These are phyloP conservation scores for Paramormyrops hopkinsi DNA, from an alignment of 2,797 vertebrate species.

Conservation along the genomic window DNA sequence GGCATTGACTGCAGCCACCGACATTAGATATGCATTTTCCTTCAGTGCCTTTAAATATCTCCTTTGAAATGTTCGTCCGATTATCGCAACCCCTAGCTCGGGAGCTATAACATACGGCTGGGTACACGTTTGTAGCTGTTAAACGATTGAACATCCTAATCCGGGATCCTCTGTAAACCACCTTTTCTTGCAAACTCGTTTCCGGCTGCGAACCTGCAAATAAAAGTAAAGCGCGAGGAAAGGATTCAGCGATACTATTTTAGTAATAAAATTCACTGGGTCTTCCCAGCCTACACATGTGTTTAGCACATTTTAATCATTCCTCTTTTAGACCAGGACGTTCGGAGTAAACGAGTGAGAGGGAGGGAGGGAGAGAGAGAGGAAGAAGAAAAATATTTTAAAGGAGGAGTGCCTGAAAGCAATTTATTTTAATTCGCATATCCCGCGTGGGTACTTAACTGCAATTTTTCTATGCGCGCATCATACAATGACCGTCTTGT, in stretches of 20 bases:
- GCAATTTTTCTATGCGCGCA: background rate
- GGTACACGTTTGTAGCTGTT: constrained; percentile 31
- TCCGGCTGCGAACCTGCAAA: constrained; percentile 35
- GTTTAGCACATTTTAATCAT: constrained; percentile 47
- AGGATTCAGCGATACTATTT: constrained; percentile 32
- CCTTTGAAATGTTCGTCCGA: constrained; percentile 25
- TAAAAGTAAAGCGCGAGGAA: constrained; percentile 36
- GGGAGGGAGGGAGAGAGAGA: constrained; percentile 30
- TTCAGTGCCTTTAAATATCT: background rate
- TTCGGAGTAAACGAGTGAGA: constrained; percentile 42
- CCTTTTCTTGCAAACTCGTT: constrained; percentile 40
- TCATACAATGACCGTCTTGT: background rate
- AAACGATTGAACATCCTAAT: constrained; percentile 44
- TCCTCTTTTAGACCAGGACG: constrained; percentile 23
- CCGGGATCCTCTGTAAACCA: constrained; percentile 42
- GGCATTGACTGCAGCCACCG: background rate
- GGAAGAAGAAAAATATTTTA: constrained; percentile 8
- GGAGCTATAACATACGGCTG: background rate
- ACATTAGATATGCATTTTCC: background rate
- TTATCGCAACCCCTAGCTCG: background rate
- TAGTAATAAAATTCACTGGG: constrained; percentile 21
- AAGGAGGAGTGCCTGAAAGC: constrained; percentile 11
- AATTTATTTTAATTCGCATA: constrained; percentile 27
- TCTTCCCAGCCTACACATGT: constrained; percentile 34
- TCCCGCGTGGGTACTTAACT: constrained; percentile 9